Evolutionary conservation across 2,113 vertebrate genomes (phyloP), one percentile per base, ranked within the genome.

Genomic region (Bothrops jararaca): DNA sequence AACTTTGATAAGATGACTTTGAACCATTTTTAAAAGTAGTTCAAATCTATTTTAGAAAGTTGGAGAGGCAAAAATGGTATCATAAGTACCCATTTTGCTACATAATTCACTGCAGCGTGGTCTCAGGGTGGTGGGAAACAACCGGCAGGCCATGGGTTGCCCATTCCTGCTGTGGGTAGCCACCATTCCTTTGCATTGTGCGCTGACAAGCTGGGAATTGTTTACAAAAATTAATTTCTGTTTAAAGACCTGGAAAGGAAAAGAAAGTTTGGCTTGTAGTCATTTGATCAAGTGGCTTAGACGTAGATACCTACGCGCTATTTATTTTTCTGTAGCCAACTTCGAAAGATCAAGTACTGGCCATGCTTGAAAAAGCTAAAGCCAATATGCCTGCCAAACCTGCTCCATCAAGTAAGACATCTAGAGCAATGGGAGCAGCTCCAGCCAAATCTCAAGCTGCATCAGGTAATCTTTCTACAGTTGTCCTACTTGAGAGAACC

Each of bases 301-400:
- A 26, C 7, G 0, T 39, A 34, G n/a, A 23, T 90, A 5, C 54
- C 20, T 42, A 90, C 6, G 54, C 3, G 11, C 56, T 86, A 39
- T 29, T 22, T 13, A 90, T 60, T 93, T 45, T 93, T 96, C 3
- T 42, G 0, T 96, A 99, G 99, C 97, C 98, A 52, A 97, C 99
- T 94, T 99, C 99, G n/a, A 99, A 99, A 98, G 99, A 99, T 97
- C 99, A 99, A 93, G 98, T 99, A 89, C 86, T 99, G 80, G 97
- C 96, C 95, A 98, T 99, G 98, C 97, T 99, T 96, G 99, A 99
- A 93, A 99, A 99, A 95, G 99, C 99, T 94, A 98, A 99, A 97
- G 97, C 98, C 3, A 98, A 98, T 92, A 98, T 99, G 98, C 99
- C 99, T 53, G 98, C 98, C 93, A 99, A 99, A 97, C 99, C 98